phyloP scores from a whole-genome alignment of 2,113 vertebrate species.

The Odontophorus gujanensis region DNA sequence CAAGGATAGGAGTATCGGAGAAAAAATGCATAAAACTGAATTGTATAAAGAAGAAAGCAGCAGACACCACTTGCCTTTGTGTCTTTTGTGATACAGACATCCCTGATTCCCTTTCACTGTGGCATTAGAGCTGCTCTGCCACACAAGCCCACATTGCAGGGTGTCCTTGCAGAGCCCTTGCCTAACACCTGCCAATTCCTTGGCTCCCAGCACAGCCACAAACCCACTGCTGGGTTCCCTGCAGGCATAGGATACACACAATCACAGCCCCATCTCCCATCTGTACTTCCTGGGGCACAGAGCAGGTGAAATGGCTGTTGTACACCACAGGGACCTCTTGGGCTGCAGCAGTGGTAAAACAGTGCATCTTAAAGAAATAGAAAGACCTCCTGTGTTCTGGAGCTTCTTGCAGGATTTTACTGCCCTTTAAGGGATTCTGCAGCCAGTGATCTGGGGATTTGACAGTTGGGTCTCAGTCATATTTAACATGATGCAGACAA shows the following conservation, averaged over 20 bases:
- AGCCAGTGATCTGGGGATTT: background rate
- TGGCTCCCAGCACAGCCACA: background rate
- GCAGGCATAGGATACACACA: background rate
- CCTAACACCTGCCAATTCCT: background rate
- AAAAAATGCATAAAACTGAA: background rate
- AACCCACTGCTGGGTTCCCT: background rate
- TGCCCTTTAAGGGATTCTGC: background rate
- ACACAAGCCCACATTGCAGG: background rate
- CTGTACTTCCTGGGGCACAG: conserved; percentile 21
- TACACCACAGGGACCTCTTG: background rate
- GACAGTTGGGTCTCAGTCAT: background rate
- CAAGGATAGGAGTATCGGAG: background rate
- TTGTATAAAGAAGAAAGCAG: background rate
- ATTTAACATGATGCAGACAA: conserved; percentile 24
- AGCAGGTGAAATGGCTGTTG: conserved; percentile 3
- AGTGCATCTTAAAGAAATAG: background rate
- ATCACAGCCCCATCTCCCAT: background rate
- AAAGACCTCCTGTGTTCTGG: background rate
- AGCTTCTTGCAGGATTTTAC: background rate
- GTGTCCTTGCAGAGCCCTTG: background rate
- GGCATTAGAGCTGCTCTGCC: background rate
- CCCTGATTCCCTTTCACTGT: background rate
- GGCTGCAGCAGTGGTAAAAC: background rate
- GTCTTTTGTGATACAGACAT: background rate
- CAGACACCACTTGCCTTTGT: background rate